Evolutionary conservation across 2,888 invertebrate genomes (phyloP).

Genomic region (Mactromeris polynyma): DNA sequence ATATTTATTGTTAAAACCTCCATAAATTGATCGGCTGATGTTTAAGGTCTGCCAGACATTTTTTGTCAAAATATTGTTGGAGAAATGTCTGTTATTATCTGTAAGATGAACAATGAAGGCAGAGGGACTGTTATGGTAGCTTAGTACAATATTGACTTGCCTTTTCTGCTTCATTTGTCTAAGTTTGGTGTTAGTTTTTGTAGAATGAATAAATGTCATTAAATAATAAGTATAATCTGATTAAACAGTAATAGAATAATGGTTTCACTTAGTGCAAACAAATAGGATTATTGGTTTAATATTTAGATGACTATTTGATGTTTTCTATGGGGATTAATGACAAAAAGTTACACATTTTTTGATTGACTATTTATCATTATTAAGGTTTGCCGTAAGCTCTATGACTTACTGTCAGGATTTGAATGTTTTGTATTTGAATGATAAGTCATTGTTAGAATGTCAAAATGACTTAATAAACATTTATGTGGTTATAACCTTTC

Average conservation of each 20-base stretch:
- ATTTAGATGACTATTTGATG: neutral
- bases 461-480: neutral
- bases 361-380: neutral
- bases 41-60: neutral
- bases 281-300: slow-evolving; percentile 15
- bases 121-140: neutral
- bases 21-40: neutral
- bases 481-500: neutral
- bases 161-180: slow-evolving; percentile 29
- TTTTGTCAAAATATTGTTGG: neutral
- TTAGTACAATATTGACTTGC: slow-evolving; percentile 30
- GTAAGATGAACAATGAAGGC: neutral
- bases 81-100: neutral
- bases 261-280: neutral
- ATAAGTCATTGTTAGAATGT: neutral
- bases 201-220: neutral
- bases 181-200: neutral
- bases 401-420: neutral
- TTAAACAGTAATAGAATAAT: neutral
- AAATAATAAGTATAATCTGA: neutral
- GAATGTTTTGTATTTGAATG: neutral
- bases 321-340: neutral
- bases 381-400: neutral
- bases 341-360: neutral
- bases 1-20: neutral